A percentile compares a stretch with the other conserved stretches of the same genome.
These are phyloP conservation scores for Choristoneura fumiferana DNA, from an alignment of 1,140 invertebrate genomes.

Conservation along the genomic window DNA sequence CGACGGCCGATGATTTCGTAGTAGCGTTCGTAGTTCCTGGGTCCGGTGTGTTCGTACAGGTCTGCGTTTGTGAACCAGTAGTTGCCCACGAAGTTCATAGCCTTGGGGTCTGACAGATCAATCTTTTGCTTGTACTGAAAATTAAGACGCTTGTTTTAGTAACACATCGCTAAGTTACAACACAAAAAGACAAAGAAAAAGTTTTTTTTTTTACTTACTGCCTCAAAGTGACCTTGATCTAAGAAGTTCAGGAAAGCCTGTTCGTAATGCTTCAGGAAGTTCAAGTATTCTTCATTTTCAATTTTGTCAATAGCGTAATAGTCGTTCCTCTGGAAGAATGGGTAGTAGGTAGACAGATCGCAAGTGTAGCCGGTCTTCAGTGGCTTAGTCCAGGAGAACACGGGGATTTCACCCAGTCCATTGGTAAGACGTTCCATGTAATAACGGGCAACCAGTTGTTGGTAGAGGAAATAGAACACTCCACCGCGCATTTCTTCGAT, in stretches of 20 bases:
- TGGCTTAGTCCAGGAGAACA: constrained; percentile 78
- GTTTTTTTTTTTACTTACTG: constrained; percentile 41
- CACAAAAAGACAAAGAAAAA: too few species aligned
- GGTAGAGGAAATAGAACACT: constrained; percentile 80
- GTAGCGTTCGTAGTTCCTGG: constrained; percentile 17
- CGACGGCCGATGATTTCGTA: constrained; percentile 29
- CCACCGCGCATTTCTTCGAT: constrained; percentile 79
- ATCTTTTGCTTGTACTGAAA: constrained; percentile 56
- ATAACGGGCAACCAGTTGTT: constrained; percentile 83
- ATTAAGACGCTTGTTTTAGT: too few species aligned
- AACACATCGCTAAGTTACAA: constrained; percentile 2
- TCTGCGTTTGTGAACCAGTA: constrained; percentile 5
- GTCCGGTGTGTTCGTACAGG: neutral
- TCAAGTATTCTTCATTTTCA: constrained; percentile 48
- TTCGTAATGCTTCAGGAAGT: constrained; percentile 56
- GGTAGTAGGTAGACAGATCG: constrained; percentile 46
- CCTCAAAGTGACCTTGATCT: constrained; percentile 56
- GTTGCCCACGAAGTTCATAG: constrained; percentile 1
- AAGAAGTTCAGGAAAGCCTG: constrained; percentile 56
- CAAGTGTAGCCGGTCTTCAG: constrained; percentile 81
- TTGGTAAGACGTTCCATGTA: constrained; percentile 84
- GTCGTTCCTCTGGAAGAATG: constrained; percentile 56
- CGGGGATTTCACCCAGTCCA: constrained; percentile 80
- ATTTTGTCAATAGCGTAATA: constrained; percentile 48
- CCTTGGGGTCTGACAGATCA: constrained; percentile 60